Evolutionary conservation across 1,140 invertebrate species (phyloP).

Genomic region (Drosophila pruinosa): DNA sequence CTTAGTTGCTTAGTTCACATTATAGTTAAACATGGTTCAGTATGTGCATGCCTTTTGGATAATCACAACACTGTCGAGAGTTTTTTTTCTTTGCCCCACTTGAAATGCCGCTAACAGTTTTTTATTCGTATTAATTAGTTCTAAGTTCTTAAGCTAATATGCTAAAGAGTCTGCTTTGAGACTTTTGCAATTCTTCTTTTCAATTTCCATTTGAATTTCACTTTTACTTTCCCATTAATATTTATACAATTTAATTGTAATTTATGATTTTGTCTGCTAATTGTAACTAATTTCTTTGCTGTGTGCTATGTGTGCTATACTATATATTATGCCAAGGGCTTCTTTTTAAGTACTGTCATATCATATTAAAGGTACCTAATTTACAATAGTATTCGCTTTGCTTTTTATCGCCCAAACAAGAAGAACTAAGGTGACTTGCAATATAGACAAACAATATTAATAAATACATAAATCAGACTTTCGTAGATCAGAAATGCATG

Average conservation of each 20-base stretch:
- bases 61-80: constrained; percentile 82
- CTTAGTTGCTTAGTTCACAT: constrained; percentile 11
- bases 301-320: constrained; percentile 59
- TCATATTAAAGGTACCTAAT: constrained; percentile 78
- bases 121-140: constrained; percentile 32
- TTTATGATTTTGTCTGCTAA: constrained; percentile 60
- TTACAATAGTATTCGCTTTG: constrained; percentile 72
- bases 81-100: constrained; percentile 38
- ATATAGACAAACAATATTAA: neutral
- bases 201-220: constrained; percentile 7
- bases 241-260: constrained; percentile 76
- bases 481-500: neutral
- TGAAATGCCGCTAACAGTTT: constrained; percentile 58
- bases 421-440: neutral
- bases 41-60: constrained; percentile 72
- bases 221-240: constrained; percentile 14
- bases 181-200: constrained; percentile 7
- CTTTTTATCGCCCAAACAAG: neutral
- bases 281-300: constrained; percentile 48
- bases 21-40: constrained; percentile 64
- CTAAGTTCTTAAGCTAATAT: constrained; percentile 47
- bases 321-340: constrained; percentile 44
- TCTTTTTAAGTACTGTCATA: constrained; percentile 33
- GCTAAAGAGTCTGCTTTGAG: constrained; percentile 9
- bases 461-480: constrained; percentile 8